phyloP scores from a whole-genome alignment of 2,113 vertebrate species.

The Rutilus rutilus region DNA sequence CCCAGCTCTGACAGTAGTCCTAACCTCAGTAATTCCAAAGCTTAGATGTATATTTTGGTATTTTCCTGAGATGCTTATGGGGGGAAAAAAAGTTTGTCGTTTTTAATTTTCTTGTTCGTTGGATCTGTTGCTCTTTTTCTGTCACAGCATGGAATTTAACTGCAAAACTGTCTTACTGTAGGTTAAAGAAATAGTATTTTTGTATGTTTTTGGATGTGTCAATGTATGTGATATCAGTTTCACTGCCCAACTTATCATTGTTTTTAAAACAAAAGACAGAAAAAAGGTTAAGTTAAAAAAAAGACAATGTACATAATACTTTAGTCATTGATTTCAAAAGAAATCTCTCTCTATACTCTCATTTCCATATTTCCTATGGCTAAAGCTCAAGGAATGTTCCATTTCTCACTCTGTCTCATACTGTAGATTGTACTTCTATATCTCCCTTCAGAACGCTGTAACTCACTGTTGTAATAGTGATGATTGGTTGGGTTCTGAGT shows the following conservation, averaged over 20 bases:
- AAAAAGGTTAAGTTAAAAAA: constrained; percentile 31
- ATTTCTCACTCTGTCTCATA: constrained; percentile 55
- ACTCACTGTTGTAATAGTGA: constrained; percentile 67
- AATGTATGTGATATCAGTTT: constrained; percentile 93
- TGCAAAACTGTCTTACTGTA: constrained; percentile 98
- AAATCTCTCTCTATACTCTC: constrained; percentile 76
- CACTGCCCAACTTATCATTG: constrained; percentile 90
- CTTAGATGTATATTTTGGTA: constrained; percentile 99
- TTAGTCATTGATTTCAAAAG: constrained; percentile 79
- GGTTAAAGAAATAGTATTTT: constrained; percentile 99
- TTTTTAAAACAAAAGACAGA: constrained; percentile 68
- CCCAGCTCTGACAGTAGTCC: constrained; percentile 99
- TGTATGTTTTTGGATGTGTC: constrained; percentile 99
- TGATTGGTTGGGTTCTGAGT: constrained; percentile 62
- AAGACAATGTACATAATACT: constrained; percentile 87
- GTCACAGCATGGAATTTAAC: constrained; percentile 97
- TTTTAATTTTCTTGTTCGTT: constrained; percentile 88
- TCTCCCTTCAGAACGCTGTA: constrained; percentile 58
- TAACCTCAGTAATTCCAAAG: constrained; percentile 99
- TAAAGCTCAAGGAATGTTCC: constrained; percentile 77
- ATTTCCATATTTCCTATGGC: constrained; percentile 73
- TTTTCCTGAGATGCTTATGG: constrained; percentile 94
- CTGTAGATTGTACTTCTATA: constrained; percentile 65
- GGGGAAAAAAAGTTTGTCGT: constrained; percentile 77
- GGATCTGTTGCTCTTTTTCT: constrained; percentile 93